Evolutionary conservation across 2,888 invertebrate species (phyloP), one percentile per base, ranked within the genome.

Genomic region (Platycheirus albimanus): DNA sequence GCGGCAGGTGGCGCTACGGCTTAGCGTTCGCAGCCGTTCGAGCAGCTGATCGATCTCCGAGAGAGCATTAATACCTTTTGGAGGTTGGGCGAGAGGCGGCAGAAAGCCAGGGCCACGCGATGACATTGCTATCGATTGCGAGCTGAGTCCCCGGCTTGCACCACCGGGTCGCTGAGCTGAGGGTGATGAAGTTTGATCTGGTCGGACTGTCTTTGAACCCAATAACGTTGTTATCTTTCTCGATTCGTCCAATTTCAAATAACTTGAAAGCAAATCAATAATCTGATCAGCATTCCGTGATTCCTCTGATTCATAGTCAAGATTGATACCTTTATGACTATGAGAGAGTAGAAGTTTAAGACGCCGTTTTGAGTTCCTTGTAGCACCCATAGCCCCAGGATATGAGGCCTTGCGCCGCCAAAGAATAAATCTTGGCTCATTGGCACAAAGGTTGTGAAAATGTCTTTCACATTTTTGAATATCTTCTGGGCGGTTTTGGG

Each of bases 321-420:
- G 7, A 30, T 74, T 70, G 11, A 72, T 66, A 13, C 15, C 85
- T 13, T 84, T 85, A 0, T 86, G 85, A 17, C 85, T 85, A 69
- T 86, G 86, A 11, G 86, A 86, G 5, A 86, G 66, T 6, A 88
- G 74, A 36, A 86, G 84, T 52, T 87, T 89, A 0, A 87, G 76
- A 0, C 88, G 87, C 0, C 87, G 85, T 38, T 86, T 88, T 0
- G 86, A 87, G 43, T 85, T 86, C 3, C 86, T 86, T 3, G 84
- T 76, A 0, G 85, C 86, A 2, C 88, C 87, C 28, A 85, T 88
- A 11, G 95, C 94, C 0, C 95, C 95, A 0, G 96, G 96, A 89
- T 95, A 96, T 0, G 96, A 96, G 71, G 95, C 93, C 89, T 96
- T 96, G 76, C 96, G 92, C 0, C 88, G 87, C 96, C 96, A 96